Percentiles rank a stretch among this genome's conserved stretches.
Evolutionary conservation across 2,888 invertebrate species (phyloP).

Genomic region (Catotricha subobsoleta): DNA sequence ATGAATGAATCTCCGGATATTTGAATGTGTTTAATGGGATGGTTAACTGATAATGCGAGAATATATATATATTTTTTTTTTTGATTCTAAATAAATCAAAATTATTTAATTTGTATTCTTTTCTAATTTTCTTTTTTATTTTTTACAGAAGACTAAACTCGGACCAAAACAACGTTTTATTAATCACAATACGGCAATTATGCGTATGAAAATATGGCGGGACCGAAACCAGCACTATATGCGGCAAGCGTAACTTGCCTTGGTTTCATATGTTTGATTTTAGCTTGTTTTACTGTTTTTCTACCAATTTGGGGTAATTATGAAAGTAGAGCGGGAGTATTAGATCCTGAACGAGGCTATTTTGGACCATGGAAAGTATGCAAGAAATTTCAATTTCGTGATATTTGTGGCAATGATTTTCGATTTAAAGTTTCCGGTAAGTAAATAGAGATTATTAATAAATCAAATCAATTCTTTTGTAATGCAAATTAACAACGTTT

Average conservation of each 20-base stretch:
- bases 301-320: conserved; percentile 79
- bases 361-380: conserved; percentile 80
- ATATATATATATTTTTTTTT: no score
- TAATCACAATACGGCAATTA: no score
- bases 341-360: conserved; percentile 59
- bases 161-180: no score
- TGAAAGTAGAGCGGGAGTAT: conserved; percentile 37
- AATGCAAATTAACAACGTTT: not conserved
- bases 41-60: no score
- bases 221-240: conserved; percentile 27
- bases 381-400: conserved; percentile 61
- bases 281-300: conserved; percentile 43
- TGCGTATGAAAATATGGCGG: conserved; percentile 13
- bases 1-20: no score
- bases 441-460: conserved; percentile 20
- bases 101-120: no score
- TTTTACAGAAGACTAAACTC: no score
- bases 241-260: conserved; percentile 30
- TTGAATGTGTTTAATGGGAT: no score
- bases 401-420: conserved; percentile 64
- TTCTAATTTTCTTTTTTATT: no score
- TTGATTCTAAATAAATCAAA: no score
- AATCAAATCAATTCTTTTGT: not conserved
- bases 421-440: conserved; percentile 63
- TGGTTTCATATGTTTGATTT: conserved; percentile 54